Percentiles rank a stretch among this genome's conserved stretches.
Conservation (phyloP, 2,888 invertebrate species). For the Callyntrura guangdongensis region DNA sequence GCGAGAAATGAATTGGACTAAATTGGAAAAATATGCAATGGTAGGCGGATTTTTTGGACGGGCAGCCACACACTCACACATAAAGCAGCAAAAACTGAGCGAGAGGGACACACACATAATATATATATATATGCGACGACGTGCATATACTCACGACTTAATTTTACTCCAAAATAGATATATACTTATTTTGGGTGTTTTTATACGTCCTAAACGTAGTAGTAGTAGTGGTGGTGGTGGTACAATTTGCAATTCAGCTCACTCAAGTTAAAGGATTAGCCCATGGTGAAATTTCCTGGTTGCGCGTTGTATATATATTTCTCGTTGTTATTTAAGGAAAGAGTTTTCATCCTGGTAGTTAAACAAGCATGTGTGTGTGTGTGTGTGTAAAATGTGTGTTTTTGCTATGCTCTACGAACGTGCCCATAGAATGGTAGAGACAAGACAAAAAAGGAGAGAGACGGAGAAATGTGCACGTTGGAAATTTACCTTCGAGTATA, state of each 20-base stretch:
- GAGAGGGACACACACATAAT: too few relatives aligned
- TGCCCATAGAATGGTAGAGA: background rate
- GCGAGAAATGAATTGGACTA: conserved; percentile 65
- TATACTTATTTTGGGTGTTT: background rate
- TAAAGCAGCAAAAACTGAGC: background rate
- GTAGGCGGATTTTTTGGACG: conserved; percentile 53
- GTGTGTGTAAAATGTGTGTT: background rate
- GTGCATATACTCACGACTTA: background rate
- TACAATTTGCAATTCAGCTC: conserved; percentile 23
- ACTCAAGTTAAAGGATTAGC: conserved; percentile 5
- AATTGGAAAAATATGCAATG: conserved; percentile 68
- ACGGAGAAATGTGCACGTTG: background rate
- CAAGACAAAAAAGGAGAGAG: background rate
- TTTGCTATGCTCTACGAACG: background rate
- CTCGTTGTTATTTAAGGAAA: background rate
- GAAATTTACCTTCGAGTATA: background rate
- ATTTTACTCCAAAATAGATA: background rate
- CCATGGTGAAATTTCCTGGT: background rate
- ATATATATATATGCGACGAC: too few relatives aligned
- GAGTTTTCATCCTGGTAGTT: background rate
- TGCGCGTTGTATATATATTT: background rate
- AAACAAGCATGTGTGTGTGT: background rate
- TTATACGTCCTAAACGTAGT: background rate
- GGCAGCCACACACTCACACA: conserved; percentile 38
- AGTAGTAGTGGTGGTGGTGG: background rate